Conservation (phyloP, 2,888 invertebrate species). For the Orchesella flavescens region DNA sequence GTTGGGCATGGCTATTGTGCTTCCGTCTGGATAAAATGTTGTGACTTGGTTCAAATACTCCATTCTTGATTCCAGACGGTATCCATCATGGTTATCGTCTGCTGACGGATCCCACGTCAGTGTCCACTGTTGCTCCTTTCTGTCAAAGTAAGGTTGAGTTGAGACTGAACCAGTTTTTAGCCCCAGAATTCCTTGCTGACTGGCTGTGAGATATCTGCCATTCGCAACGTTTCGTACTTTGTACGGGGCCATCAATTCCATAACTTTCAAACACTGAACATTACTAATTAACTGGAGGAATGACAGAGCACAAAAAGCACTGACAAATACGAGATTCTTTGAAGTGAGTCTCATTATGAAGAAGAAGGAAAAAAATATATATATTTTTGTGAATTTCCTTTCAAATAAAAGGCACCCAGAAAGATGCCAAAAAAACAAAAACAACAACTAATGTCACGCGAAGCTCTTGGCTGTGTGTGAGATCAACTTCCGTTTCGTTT, state of each 20-base stretch:
- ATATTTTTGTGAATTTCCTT: too few relatives aligned
- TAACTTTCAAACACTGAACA: constrained; percentile 45
- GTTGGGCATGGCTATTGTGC: constrained; percentile 61
- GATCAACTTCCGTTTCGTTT: constrained; percentile 58
- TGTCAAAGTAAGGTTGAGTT: constrained; percentile 48
- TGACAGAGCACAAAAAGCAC: constrained; percentile 25
- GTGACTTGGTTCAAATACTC: constrained; percentile 67
- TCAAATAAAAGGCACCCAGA: too few relatives aligned
- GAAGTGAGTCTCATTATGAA: neutral
- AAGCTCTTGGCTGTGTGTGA: constrained; percentile 18
- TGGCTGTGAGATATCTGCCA: constrained; percentile 56
- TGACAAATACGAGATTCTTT: neutral
- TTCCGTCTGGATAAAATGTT: constrained; percentile 65
- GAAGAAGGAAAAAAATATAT: neutral
- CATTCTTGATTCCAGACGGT: constrained; percentile 60
- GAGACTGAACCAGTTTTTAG: constrained; percentile 61
- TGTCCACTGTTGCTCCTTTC: constrained; percentile 58
- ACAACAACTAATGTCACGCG: constrained; percentile 2
- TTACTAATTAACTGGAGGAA: constrained; percentile 24
- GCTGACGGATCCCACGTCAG: constrained; percentile 64
- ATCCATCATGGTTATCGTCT: constrained; percentile 63
- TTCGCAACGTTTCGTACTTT: constrained; percentile 58
- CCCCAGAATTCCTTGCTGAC: constrained; percentile 66
- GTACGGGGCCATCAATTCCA: constrained; percentile 69
- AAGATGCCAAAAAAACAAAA: too few relatives aligned